Conservation (phyloP, 2,113 vertebrate species). For the Poecilia latipinna region DNA sequence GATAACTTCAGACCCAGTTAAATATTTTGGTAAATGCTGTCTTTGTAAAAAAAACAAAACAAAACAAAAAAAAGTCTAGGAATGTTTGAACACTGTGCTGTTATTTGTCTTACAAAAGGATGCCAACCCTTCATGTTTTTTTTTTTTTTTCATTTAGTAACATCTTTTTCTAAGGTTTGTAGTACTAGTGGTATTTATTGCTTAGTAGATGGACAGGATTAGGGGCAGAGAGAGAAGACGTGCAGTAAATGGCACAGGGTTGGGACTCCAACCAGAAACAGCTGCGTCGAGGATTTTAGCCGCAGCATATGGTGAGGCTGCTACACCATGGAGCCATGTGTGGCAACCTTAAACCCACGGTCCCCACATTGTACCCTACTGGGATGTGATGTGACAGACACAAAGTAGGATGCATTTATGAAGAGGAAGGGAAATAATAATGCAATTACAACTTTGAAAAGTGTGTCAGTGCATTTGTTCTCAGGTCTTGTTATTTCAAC, state of each 20-base stretch:
- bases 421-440: too few species aligned
- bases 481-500: too few species aligned
- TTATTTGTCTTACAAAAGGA: not conserved
- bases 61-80: not conserved
- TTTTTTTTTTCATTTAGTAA: not conserved
- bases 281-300: not conserved
- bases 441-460: too few species aligned
- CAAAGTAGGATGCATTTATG: too few species aligned
- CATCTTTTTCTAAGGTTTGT: not conserved
- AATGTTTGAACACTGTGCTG: not conserved
- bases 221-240: not conserved
- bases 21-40: not conserved
- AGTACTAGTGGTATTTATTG: not conserved
- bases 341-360: not conserved
- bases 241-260: not conserved
- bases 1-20: not conserved
- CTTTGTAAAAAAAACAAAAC: not conserved
- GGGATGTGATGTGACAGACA: too few species aligned
- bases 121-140: not conserved
- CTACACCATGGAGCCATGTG: not conserved
- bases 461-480: too few species aligned
- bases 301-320: not conserved
- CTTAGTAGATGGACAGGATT: not conserved
- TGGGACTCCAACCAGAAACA: not conserved
- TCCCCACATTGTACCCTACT: too few species aligned